Percentiles rank a stretch among this genome's conserved stretches.
Evolutionary conservation across 1,140 invertebrate genomes (phyloP).

Genomic region (Temnothorax longispinosus): DNA sequence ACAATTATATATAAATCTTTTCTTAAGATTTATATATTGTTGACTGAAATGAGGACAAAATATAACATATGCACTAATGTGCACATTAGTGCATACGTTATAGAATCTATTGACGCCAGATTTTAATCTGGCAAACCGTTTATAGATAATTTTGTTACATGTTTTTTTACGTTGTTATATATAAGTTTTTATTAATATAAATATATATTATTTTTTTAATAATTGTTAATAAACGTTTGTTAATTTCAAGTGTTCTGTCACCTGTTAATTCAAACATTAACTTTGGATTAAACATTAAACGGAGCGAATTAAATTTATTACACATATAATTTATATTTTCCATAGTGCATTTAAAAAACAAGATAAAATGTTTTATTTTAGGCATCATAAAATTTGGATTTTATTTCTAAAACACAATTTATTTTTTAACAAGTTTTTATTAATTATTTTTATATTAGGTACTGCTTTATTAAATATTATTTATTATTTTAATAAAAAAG

Average conservation of each 20-base stretch:
- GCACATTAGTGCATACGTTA: not conserved
- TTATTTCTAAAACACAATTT: not conserved
- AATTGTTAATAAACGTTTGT: constrained; percentile 61
- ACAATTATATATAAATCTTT: not conserved
- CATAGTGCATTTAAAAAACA: not conserved
- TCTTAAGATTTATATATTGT: constrained; percentile 2
- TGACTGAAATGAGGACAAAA: not conserved
- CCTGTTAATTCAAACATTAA: not conserved
- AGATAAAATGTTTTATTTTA: not conserved
- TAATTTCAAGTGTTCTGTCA: not conserved
- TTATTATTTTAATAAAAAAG: not conserved
- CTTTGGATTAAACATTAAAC: not conserved
- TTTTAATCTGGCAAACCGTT: not conserved
- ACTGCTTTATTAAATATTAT: not conserved
- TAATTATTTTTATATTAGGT: not conserved
- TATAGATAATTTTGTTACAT: constrained; percentile 63
- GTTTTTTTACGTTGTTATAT: constrained; percentile 63
- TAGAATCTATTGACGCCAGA: not conserved
- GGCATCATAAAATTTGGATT: not conserved
- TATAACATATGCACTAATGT: not conserved
- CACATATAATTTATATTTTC: not conserved
- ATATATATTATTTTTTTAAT: not conserved
- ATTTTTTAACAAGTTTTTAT: not conserved
- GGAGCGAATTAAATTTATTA: not conserved
- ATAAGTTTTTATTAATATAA: constrained; percentile 62